phyloP scores from a whole-genome alignment of 2,888 invertebrate species.

The Ceratothoa steindachneri region DNA sequence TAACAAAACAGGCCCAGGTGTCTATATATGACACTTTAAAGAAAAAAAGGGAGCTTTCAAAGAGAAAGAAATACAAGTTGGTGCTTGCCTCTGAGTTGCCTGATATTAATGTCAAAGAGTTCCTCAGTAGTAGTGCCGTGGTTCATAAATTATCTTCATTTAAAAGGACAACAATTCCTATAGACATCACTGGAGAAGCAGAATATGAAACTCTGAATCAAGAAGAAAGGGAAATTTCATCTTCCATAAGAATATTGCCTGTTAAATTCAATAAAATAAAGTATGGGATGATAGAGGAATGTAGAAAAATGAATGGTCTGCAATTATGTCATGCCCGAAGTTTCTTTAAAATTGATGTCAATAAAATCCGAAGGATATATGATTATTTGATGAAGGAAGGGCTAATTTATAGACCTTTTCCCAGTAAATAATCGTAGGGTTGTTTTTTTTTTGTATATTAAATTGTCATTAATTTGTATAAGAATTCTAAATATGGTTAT shows the following conservation, averaged over 20 bases:
- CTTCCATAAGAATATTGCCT: slow-evolving; percentile 69
- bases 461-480: neutral
- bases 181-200: slow-evolving; percentile 69
- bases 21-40: slow-evolving; percentile 64
- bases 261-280: slow-evolving; percentile 74
- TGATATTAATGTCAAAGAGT: neutral
- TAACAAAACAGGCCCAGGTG: slow-evolving; percentile 63
- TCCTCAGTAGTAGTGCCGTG: neutral
- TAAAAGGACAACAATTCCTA: slow-evolving; percentile 54
- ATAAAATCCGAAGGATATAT: slow-evolving; percentile 78
- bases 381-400: slow-evolving; percentile 71
- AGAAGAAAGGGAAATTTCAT: slow-evolving; percentile 72
- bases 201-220: slow-evolving; percentile 69
- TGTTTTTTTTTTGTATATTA: neutral
- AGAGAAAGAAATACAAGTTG: slow-evolving; percentile 55
- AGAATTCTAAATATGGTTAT: too few relatives aligned
- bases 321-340: slow-evolving; percentile 75
- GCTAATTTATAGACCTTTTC: slow-evolving; percentile 17
- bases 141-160: neutral
- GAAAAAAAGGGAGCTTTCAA: slow-evolving; percentile 59
- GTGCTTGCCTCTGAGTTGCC: neutral
- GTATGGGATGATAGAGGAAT: slow-evolving; percentile 68
- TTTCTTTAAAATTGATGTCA: slow-evolving; percentile 87
- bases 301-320: slow-evolving; percentile 68
- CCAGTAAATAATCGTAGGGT: neutral